A percentile compares a stretch with the other conserved stretches of the same genome.
phyloP scores from a whole-genome alignment of 1,140 invertebrate genomes.

The Aphelenchoides besseyi region DNA sequence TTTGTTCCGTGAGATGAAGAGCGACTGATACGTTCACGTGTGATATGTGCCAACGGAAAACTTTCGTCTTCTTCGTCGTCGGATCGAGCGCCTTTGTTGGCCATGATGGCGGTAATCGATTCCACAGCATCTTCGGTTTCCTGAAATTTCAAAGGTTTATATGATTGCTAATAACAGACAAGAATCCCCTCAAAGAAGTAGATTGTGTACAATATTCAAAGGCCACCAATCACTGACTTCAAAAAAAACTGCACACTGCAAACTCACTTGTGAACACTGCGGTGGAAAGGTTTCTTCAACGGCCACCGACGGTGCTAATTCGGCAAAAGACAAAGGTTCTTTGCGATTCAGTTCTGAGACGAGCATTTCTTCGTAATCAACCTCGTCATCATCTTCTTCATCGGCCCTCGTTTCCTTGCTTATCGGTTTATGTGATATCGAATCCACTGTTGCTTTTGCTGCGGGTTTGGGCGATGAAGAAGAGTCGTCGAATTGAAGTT shows the following conservation, averaged over 20 bases:
- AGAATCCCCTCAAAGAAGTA: no score
- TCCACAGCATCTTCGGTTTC: conserved; percentile 23
- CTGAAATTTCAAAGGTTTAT: conserved; percentile 9
- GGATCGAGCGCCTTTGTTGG: not conserved
- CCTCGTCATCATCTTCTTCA: conserved; percentile 12
- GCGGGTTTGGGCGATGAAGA: no score
- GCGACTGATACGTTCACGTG: not conserved
- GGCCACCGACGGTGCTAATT: not conserved
- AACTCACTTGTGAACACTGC: conserved; percentile 1
- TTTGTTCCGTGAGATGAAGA: not conserved
- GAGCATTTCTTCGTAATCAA: not conserved
- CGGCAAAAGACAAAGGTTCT: not conserved
- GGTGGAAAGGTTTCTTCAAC: not conserved
- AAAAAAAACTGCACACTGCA: not conserved
- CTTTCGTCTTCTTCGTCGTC: conserved; percentile 18
- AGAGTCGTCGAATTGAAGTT: conserved; percentile 1
- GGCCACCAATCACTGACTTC: not conserved
- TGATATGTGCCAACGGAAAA: not conserved
- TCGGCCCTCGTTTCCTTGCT: not conserved
- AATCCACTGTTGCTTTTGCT: not conserved
- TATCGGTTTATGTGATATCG: no score
- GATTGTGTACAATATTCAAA: not conserved
- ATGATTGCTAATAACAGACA: no score
- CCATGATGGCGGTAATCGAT: conserved; percentile 11
- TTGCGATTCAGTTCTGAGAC: not conserved